phyloP scores from a whole-genome alignment of 2,888 invertebrate species.

The Yponomeuta cagnagella region DNA sequence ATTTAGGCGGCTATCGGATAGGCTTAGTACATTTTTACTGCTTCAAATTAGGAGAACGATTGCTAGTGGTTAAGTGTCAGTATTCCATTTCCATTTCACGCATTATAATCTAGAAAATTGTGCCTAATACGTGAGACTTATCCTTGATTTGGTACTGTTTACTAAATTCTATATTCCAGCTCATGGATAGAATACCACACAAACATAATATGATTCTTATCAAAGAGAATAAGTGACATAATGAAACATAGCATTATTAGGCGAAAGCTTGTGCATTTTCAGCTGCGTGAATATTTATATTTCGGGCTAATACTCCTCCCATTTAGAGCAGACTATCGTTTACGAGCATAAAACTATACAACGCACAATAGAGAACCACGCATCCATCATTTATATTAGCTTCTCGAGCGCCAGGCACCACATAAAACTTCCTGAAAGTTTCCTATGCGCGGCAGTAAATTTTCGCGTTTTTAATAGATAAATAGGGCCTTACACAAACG shows the following conservation, averaged over 20 bases:
- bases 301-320: not conserved
- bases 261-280: not conserved
- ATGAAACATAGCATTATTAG: not conserved
- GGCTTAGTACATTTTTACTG: not conserved
- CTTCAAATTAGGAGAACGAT: not conserved
- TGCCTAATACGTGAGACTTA: not conserved
- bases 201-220: too few species aligned
- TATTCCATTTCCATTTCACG: not conserved
- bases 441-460: slow-evolving; percentile 68
- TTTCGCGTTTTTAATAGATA: slow-evolving; percentile 74
- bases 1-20: not conserved
- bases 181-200: too few species aligned
- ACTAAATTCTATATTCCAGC: too few species aligned
- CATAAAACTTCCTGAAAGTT: slow-evolving; percentile 70
- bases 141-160: not conserved
- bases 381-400: slow-evolving; percentile 70
- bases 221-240: too few species aligned
- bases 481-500: slow-evolving; percentile 75
- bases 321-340: not conserved
- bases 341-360: slow-evolving; percentile 5
- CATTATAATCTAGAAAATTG: not conserved
- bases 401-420: slow-evolving; percentile 53
- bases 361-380: slow-evolving; percentile 31
- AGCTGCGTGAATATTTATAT: not conserved
- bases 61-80: not conserved